A percentile compares a stretch with the other conserved stretches of the same genome.
These are phyloP conservation scores for Cricetomys ansorgei DNA, from an alignment of 2,113 vertebrate genomes.

Conservation along the genomic window DNA sequence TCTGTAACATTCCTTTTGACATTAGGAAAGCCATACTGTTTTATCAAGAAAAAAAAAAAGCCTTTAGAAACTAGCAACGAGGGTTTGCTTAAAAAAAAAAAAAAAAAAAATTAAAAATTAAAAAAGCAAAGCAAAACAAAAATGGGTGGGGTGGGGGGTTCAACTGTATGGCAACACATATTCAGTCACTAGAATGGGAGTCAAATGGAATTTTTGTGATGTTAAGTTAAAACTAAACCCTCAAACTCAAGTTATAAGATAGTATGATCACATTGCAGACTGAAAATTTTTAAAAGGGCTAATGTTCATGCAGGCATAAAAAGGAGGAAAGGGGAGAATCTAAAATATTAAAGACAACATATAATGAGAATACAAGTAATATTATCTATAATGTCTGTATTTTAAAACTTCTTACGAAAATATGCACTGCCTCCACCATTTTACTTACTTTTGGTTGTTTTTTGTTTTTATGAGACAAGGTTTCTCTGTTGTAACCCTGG, in stretches of 20 bases:
- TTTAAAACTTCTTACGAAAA: constrained; percentile 51
- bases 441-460: too few species aligned
- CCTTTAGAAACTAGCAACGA: background rate
- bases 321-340: background rate
- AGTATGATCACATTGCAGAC: background rate
- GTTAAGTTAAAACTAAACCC: constrained; percentile 44
- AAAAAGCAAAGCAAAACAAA: background rate
- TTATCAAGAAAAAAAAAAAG: background rate
- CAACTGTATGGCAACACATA: background rate
- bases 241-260: constrained; percentile 18
- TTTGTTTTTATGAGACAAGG: too few species aligned
- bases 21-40: background rate
- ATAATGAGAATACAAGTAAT: background rate
- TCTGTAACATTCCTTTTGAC: background rate
- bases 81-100: background rate
- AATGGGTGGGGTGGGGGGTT: background rate
- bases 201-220: constrained; percentile 28
- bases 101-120: too few species aligned
- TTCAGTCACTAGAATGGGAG: constrained; percentile 35
- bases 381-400: constrained; percentile 25
- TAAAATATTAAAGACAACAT: constrained; percentile 41
- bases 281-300: background rate
- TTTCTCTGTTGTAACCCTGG: too few species aligned
- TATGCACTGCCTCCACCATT: constrained; percentile 35
- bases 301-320: background rate